Base-by-base conservation (phyloP, 53 echinoderm and acorn worm genomes). In the Henricia sp. region DNA sequence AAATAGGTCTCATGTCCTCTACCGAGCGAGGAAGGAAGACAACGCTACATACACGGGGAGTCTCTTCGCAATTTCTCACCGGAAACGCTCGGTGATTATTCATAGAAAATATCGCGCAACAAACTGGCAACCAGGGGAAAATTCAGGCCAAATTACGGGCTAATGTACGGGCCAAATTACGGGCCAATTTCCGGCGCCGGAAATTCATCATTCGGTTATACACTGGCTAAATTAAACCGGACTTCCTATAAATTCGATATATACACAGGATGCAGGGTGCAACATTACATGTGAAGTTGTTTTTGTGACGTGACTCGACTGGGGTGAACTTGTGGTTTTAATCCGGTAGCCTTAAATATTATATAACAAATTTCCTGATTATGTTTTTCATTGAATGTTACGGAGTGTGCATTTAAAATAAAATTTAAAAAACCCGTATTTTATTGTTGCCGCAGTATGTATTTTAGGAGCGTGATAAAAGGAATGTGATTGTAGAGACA, bases 121-220 rank as follows among this genome's bases (percentile, higher is more conserved):
- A 64, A 80, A 63, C 34, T n/a, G n/a, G 80, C 42, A 64, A n/a
- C 48, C 80, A 63, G 80, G n/a, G n/a, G 80, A 50, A 80, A 80
- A 80, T 80, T 80, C 63, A 39, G 64, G 64, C 80, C 64, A 43
- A 80, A 80, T 80, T 80, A 80, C 80, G 2, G 35, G 63, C 42
- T 64, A 80, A 48, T 34, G 48, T 8, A 48, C 65, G n/a, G 35
- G 80, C n/a, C n/a, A n/a, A n/a, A n/a, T n/a, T n/a, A n/a, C n/a
- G n/a, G n/a, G n/a, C n/a, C n/a, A n/a, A 64, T 28, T 50, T 17
- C 41, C 76, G 42, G 3, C 13, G 19, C 63, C 63, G 80, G 80
- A 80, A 63, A 80, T 64, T 62, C 80, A 63, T 80, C 35, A 64
- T 80, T 80, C 64, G 65, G 80, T 63, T 70, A 38, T n/a, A 80